Conservation (phyloP, 2,888 invertebrate species). For the Ormyrus pomaceus region DNA sequence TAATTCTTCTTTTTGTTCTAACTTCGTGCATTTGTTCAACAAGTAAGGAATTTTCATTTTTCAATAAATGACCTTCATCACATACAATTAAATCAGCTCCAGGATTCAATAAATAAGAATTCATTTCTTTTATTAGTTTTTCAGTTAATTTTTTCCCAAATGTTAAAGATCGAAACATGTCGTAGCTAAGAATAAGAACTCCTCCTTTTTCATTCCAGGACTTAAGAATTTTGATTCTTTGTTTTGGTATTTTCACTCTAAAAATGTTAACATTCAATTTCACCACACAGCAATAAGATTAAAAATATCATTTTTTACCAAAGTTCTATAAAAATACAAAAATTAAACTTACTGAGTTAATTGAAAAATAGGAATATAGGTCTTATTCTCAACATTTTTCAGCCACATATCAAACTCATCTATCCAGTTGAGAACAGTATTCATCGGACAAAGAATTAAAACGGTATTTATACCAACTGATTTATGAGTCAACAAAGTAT, state of each 20-base stretch:
- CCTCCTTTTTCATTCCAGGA: constrained; percentile 89
- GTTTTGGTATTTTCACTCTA: constrained; percentile 17
- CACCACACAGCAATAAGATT: not conserved
- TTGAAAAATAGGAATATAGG: constrained; percentile 85
- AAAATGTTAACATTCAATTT: not conserved
- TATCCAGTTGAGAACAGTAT: constrained; percentile 95
- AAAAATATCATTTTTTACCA: not conserved
- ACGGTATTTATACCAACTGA: constrained; percentile 83
- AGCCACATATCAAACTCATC: constrained; percentile 92
- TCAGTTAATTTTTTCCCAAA: constrained; percentile 64
- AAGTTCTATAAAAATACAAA: not conserved
- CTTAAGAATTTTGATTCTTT: constrained; percentile 28
- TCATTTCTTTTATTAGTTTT: constrained; percentile 74
- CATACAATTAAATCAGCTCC: constrained; percentile 94
- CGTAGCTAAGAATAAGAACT: constrained; percentile 93
- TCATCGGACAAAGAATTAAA: constrained; percentile 92
- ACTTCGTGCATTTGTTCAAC: constrained; percentile 80
- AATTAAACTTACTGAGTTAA: constrained; percentile 75
- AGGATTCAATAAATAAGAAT: constrained; percentile 86
- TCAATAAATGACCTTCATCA: constrained; percentile 96
- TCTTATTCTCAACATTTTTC: constrained; percentile 78
- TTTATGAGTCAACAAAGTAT: constrained; percentile 85
- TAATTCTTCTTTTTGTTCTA: constrained; percentile 79
- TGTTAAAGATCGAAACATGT: constrained; percentile 90
- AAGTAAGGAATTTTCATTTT: constrained; percentile 91